phyloP scores from a whole-genome alignment of 1,140 invertebrate genomes.

The Panonychus citri region DNA sequence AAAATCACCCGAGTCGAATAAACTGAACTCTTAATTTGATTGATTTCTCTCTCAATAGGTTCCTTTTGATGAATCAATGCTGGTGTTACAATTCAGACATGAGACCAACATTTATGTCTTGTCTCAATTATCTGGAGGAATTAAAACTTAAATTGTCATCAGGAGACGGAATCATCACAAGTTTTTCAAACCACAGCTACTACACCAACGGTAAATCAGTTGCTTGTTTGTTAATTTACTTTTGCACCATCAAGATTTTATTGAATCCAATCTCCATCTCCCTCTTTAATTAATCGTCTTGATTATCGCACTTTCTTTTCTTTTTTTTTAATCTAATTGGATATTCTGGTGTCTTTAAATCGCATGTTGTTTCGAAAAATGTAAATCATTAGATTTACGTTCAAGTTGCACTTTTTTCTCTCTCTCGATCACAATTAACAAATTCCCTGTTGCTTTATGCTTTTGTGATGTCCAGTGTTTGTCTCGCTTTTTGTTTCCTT shows the following conservation, averaged over 20 bases:
- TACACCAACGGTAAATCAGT: neutral
- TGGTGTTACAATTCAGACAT: slow-evolving; percentile 20
- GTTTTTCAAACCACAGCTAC: neutral
- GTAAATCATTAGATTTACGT: too few species aligned
- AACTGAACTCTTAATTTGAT: too few species aligned
- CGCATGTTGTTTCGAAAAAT: too few species aligned
- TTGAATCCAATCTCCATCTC: too few species aligned
- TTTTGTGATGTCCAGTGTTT: too few species aligned
- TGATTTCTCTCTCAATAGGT: too few species aligned
- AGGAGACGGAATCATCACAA: neutral
- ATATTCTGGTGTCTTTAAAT: neutral
- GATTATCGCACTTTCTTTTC: neutral
- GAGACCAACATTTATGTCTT: slow-evolving; percentile 14
- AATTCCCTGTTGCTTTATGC: too few species aligned
- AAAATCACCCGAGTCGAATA: too few species aligned
- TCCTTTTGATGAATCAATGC: slow-evolving; percentile 24
- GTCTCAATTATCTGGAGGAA: slow-evolving; percentile 8
- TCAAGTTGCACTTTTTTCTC: too few species aligned
- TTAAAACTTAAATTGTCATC: neutral
- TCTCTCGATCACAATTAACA: too few species aligned
- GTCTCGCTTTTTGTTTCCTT: too few species aligned
- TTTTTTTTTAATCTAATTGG: neutral
- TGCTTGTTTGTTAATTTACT: neutral
- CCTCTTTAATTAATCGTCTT: neutral
- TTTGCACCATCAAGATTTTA: neutral